Conservation (phyloP, 2,888 invertebrate species). For the Cataglyphis altisquamis region DNA sequence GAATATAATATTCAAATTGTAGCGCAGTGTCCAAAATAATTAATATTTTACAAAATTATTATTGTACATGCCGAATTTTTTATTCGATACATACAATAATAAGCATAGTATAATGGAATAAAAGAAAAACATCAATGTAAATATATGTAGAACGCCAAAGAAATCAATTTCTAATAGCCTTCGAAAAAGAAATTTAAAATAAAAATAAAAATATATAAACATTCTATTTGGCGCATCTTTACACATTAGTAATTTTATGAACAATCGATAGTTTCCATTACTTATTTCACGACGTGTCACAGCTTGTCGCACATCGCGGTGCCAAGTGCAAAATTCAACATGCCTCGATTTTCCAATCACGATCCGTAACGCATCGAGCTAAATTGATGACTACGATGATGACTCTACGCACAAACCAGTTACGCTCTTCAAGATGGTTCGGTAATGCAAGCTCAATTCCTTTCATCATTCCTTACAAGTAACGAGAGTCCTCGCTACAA, state of each 20-base stretch:
- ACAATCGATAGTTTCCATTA: conserved; percentile 8
- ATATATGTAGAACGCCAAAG: too few relatives aligned
- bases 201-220: background rate
- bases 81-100: background rate
- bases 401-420: background rate
- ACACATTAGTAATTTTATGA: background rate
- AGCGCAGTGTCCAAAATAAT: background rate
- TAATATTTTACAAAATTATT: background rate
- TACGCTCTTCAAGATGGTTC: background rate
- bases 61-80: background rate
- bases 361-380: background rate
- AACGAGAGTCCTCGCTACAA: conserved; percentile 11
- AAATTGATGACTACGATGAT: conserved; percentile 42
- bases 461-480: background rate
- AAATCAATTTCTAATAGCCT: too few relatives aligned
- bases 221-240: background rate
- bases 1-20: background rate
- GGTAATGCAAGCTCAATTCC: conserved; percentile 3
- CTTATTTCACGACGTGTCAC: background rate
- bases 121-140: too few relatives aligned
- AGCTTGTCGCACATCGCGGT: background rate
- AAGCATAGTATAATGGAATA: background rate
- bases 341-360: conserved; percentile 24
- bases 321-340: conserved; percentile 23
- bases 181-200: too few relatives aligned